These are phyloP conservation scores for Cebus imitator DNA, from an alignment of 2,113 vertebrate genomes.

Conservation along the genomic window DNA sequence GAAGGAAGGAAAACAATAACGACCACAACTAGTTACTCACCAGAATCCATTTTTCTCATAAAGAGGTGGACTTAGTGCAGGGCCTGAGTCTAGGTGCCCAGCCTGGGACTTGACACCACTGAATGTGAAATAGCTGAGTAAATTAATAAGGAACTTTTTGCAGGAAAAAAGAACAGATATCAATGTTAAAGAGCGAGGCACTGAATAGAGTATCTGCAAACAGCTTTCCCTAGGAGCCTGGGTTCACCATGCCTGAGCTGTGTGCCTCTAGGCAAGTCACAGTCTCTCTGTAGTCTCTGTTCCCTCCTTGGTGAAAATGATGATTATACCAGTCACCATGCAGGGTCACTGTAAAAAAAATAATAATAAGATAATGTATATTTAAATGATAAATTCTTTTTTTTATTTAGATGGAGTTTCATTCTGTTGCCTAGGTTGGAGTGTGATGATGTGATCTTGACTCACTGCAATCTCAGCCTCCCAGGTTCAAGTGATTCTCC, in stretches of 20 bases:
- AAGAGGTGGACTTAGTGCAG: neutral
- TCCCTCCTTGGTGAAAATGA: neutral
- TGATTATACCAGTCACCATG: neutral
- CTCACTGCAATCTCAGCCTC: too few relatives aligned
- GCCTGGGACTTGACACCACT: too few relatives aligned
- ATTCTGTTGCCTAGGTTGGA: too few relatives aligned
- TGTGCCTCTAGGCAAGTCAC: neutral
- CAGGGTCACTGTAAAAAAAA: neutral
- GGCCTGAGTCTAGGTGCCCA: neutral
- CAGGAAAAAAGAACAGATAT: neutral
- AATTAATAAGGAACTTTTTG: neutral
- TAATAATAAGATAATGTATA: neutral
- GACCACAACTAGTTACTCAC: too few relatives aligned
- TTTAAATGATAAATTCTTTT: neutral
- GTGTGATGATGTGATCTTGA: too few relatives aligned
- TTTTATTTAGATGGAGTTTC: too few relatives aligned
- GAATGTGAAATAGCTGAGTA: neutral
- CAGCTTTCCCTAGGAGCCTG: neutral
- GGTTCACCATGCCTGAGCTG: neutral
- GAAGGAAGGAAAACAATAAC: too few relatives aligned
- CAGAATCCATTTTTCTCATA: fast-evolving
- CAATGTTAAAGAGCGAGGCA: neutral
- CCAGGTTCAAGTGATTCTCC: too few relatives aligned
- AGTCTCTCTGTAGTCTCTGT: neutral
- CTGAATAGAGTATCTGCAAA: neutral